Evolutionary conservation across 2,888 invertebrate species (phyloP).

Genomic region (Synergus itoensis): DNA sequence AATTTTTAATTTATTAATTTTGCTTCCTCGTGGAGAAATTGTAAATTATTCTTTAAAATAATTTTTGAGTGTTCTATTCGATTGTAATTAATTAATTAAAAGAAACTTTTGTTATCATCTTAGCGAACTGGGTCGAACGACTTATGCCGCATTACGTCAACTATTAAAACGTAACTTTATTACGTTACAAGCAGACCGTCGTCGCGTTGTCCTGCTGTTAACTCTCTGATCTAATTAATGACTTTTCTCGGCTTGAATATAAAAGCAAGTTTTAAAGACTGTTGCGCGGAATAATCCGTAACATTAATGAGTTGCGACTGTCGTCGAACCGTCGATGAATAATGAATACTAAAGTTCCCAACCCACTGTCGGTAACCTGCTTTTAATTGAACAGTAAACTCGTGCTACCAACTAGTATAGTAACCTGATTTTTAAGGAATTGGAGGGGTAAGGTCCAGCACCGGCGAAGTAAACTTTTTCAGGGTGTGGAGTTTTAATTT

Average conservation of each 20-base stretch:
- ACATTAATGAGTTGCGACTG: background rate
- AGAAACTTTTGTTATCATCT: conserved; percentile 34
- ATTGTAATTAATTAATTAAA: conserved; percentile 17
- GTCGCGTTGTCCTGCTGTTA: too few species aligned
- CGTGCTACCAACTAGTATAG: background rate
- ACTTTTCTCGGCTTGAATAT: conserved; percentile 34
- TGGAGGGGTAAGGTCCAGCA: conserved; percentile 2
- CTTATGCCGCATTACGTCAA: conserved; percentile 32
- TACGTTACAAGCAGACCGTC: conserved; percentile 21
- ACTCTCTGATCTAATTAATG: conserved; percentile 30
- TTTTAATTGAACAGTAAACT: background rate
- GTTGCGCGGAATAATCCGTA: background rate
- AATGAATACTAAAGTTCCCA: background rate
- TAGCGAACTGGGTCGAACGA: conserved; percentile 34
- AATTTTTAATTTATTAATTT: too few species aligned
- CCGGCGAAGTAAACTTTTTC: too few species aligned
- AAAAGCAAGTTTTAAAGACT: conserved; percentile 23
- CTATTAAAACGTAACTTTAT: conserved; percentile 38
- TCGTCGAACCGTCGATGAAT: background rate
- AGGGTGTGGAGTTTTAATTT: too few species aligned
- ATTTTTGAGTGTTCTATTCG: background rate
- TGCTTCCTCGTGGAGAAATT: too few species aligned
- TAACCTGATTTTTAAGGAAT: background rate
- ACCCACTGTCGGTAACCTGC: background rate
- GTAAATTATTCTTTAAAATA: background rate